Evolutionary conservation across 2,113 vertebrate genomes (phyloP), one percentile per base, ranked within the genome.

Genomic region (Tachuris rubrigastra): DNA sequence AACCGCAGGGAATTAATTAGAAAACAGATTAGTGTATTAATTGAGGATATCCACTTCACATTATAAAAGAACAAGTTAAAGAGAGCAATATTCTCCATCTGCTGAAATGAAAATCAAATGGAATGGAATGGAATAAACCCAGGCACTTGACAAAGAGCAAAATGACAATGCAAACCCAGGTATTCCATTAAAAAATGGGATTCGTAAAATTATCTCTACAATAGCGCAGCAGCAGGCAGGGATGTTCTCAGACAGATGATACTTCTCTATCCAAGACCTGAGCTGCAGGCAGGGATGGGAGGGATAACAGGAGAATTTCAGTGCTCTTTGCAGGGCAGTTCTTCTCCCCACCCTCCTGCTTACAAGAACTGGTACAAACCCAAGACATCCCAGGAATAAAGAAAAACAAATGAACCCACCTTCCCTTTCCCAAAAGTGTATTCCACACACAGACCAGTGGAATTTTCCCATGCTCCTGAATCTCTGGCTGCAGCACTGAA

Each of bases 11-110:
- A 97, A 95, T 95, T 96, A 91, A 96, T 96, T 96, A 96, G 91
- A 60, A 94, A 96, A 94, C 78, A 96, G 84, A 96, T 96, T 95
- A 96, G 88, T 73, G 63, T 89, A 95, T 96, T 96, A 96, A 96
- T 85, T 91, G 95, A 93, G 84, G 63, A 94, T 83, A 93, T 58
- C n/a, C 33, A 79, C 87, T 89, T 95, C 91, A 93, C 33, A 74
- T 93, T 82, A 89, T 35, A 47, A 85, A 73, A 67, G 78, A 82
- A 56, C 59, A 92, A 81, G 79, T 72, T 93, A 82, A 92, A 66
- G 35, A 74, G 27, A 91, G 56, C n/a, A 76, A 84, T 94, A 67
- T 41, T 60, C 79, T 88, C 92, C 88, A 81, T 75, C 83, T 93
- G 90, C 85, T 93, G 49, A 68, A 86, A 86, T 60, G 9, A 25